A percentile compares a stretch with the other conserved stretches of the same genome.
Conservation (phyloP, 2,113 vertebrate species). For the Petrocephalus zakoni region DNA sequence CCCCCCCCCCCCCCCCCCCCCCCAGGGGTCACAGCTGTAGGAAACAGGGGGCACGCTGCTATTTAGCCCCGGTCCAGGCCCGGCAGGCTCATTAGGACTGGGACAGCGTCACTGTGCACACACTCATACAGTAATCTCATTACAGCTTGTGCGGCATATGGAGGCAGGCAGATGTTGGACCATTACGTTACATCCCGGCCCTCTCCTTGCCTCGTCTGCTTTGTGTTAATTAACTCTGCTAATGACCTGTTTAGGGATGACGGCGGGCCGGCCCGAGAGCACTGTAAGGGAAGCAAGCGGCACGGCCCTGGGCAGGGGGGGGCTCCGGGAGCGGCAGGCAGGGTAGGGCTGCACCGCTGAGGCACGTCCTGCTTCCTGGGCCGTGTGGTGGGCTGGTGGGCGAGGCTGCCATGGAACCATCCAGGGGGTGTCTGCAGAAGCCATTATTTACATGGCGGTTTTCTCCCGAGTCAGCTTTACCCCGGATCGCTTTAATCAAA, state of each 20-base stretch:
- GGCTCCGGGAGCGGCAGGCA: neutral
- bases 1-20: too few species aligned
- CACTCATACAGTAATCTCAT: conserved; percentile 37
- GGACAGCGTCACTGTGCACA: conserved; percentile 46
- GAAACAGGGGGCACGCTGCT: neutral
- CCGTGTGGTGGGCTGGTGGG: neutral
- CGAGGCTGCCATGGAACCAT: neutral
- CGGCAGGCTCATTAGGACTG: conserved; percentile 45
- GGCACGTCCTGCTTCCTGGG: neutral
- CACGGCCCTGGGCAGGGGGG: neutral
- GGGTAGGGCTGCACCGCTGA: neutral
- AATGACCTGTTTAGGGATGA: conserved; percentile 42
- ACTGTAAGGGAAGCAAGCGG: neutral
- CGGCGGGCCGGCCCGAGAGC: conserved; percentile 9
- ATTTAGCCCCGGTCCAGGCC: conserved; percentile 43
- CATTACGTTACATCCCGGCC: conserved; percentile 34
- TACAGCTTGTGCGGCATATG: conserved; percentile 36
- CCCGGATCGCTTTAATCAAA: neutral
- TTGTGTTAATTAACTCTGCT: conserved; percentile 46
- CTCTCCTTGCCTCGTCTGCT: conserved; percentile 27
- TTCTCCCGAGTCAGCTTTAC: neutral
- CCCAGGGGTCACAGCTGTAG: neutral
- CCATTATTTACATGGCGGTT: neutral
- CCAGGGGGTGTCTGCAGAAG: neutral
- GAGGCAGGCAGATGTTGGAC: conserved; percentile 48